Conservation (phyloP, 2,113 vertebrate species). For the Micronisus gabar region DNA sequence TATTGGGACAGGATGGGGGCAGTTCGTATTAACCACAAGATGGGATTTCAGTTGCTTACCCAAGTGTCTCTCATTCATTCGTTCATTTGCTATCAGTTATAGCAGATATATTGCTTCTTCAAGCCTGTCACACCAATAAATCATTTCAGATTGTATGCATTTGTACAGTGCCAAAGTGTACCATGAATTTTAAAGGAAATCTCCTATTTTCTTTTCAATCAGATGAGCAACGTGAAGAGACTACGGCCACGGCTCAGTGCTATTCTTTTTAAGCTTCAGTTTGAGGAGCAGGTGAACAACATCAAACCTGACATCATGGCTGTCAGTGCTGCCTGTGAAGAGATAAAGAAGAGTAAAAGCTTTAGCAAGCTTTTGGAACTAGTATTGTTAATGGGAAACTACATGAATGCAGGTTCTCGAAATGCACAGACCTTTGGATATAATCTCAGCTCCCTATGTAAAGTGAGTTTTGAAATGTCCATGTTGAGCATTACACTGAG, state of each 20-base stretch:
- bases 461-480: conserved; percentile 79
- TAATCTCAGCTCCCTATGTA: conserved; percentile 95
- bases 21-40: conserved; percentile 45
- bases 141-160: conserved; percentile 67
- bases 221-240: conserved; percentile 95
- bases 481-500: neutral
- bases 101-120: conserved; percentile 71
- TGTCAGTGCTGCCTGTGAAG: conserved; percentile 90
- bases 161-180: conserved; percentile 60
- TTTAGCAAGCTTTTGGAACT: conserved; percentile 92
- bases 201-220: conserved; percentile 71
- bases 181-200: conserved; percentile 77
- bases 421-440: conserved; percentile 95
- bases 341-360: conserved; percentile 89
- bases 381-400: conserved; percentile 94
- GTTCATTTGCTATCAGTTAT: conserved; percentile 68
- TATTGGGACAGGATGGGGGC: conserved; percentile 41
- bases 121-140: conserved; percentile 74
- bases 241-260: conserved; percentile 90
- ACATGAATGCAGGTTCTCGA: conserved; percentile 96
- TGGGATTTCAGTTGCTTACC: conserved; percentile 55
- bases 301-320: conserved; percentile 94
- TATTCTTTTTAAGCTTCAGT: conserved; percentile 96
- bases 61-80: conserved; percentile 57
- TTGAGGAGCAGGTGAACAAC: conserved; percentile 95